These are phyloP conservation scores for Plestiodon gilberti DNA, from an alignment of 2,113 vertebrate species.

Conservation along the genomic window DNA sequence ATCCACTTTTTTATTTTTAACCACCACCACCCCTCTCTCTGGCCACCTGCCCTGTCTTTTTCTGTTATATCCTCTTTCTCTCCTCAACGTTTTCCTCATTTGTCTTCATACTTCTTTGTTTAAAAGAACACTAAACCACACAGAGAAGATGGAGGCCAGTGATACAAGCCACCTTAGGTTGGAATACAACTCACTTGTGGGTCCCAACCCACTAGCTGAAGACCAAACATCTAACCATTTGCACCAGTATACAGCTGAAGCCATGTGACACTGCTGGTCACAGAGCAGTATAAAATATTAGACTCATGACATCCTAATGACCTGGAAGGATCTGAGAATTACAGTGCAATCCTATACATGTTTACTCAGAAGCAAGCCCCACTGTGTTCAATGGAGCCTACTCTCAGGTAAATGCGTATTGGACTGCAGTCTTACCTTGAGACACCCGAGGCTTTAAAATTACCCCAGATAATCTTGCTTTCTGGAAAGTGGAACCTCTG, in stretches of 20 bases:
- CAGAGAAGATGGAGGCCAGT: background rate
- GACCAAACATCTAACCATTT: background rate
- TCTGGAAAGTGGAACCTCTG: background rate
- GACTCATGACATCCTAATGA: background rate
- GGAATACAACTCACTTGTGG: background rate
- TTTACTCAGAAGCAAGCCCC: too few species aligned
- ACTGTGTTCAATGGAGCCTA: too few species aligned
- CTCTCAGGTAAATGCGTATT: too few species aligned
- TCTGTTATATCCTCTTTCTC: background rate
- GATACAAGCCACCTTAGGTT: background rate
- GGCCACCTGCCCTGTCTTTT: background rate
- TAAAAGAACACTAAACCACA: background rate
- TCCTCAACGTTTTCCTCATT: background rate
- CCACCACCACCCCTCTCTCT: too few species aligned
- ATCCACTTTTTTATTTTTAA: background rate
- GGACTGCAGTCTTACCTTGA: too few species aligned
- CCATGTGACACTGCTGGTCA: background rate
- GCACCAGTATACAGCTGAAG: background rate
- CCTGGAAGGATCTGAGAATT: background rate
- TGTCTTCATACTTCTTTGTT: too few species aligned
- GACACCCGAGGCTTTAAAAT: background rate
- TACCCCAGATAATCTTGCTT: background rate
- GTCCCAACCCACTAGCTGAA: too few species aligned
- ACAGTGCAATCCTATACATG: too few species aligned
- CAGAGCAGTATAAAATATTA: too few species aligned